Percentiles rank a stretch among this genome's conserved stretches.
phyloP scores from a whole-genome alignment of 2,113 vertebrate genomes.

The Dendrocopos noguchii region DNA sequence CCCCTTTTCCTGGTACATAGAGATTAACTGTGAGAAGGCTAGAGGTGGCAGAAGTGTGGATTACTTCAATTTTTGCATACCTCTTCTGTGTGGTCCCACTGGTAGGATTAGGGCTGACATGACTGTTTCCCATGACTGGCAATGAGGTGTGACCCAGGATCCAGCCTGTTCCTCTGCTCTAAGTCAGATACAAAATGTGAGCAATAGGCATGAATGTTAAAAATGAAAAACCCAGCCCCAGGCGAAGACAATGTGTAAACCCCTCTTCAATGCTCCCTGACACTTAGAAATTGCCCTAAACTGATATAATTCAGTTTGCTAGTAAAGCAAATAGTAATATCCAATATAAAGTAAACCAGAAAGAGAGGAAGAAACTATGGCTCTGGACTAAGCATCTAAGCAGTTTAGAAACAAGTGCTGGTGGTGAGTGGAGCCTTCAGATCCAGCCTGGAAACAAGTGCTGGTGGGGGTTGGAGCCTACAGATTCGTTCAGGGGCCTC shows the following conservation, averaged over 20 bases:
- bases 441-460: neutral
- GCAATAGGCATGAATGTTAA: neutral
- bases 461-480: neutral
- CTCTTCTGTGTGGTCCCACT: neutral
- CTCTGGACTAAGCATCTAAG: neutral
- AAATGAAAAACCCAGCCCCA: neutral
- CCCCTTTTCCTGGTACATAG: neutral
- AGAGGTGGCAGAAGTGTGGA: neutral
- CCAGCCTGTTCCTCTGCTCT: neutral
- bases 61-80: neutral
- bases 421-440: neutral
- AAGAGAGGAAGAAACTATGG: neutral
- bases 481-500: neutral
- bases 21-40: neutral
- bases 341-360: neutral
- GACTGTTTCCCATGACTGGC: neutral
- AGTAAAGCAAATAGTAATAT: neutral
- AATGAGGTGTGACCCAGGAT: neutral
- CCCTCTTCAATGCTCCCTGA: neutral
- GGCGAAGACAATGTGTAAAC: neutral
- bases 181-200: neutral
- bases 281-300: neutral
- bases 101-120: neutral
- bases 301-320: neutral
- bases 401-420: neutral